These are phyloP conservation scores for Drosophila nigritarsus DNA, from an alignment of 2,888 invertebrate genomes.

Conservation along the genomic window DNA sequence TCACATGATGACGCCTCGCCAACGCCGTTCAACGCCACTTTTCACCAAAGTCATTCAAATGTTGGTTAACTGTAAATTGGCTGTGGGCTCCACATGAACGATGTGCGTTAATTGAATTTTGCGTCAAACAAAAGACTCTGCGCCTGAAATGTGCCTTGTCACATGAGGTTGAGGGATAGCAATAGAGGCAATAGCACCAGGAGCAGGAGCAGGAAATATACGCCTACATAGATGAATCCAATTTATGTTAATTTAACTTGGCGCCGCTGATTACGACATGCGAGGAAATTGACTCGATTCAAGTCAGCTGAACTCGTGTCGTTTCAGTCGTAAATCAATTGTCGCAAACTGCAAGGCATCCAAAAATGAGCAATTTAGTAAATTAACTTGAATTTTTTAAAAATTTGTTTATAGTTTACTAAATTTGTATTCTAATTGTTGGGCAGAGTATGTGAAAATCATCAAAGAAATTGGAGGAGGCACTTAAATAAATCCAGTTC, in stretches of 20 bases:
- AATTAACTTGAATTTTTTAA: neutral
- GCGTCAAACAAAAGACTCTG: slow-evolving; percentile 68
- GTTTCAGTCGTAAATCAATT: neutral
- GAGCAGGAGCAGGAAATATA: slow-evolving; percentile 19
- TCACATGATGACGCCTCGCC: slow-evolving; percentile 1
- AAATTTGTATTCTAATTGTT: neutral
- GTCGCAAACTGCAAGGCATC: neutral
- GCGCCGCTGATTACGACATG: slow-evolving; percentile 18
- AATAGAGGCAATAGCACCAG: neutral
- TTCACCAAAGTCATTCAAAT: slow-evolving; percentile 69
- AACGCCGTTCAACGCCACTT: slow-evolving; percentile 1
- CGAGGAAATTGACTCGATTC: slow-evolving; percentile 24
- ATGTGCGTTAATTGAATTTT: slow-evolving; percentile 71
- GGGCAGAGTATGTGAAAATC: neutral
- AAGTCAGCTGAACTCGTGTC: neutral
- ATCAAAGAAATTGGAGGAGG: neutral
- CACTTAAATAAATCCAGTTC: neutral
- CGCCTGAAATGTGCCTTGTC: slow-evolving; percentile 62
- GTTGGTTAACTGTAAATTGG: slow-evolving; percentile 80
- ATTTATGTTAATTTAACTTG: slow-evolving; percentile 22
- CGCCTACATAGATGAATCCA: slow-evolving; percentile 10
- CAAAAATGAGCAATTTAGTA: neutral
- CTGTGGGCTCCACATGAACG: slow-evolving; percentile 42
- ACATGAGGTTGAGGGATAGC: slow-evolving; percentile 25
- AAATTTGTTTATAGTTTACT: neutral